Evolutionary conservation across 2,888 invertebrate species (phyloP), one percentile per base, ranked within the genome.

Genomic region (Linyphia triangularis): DNA sequence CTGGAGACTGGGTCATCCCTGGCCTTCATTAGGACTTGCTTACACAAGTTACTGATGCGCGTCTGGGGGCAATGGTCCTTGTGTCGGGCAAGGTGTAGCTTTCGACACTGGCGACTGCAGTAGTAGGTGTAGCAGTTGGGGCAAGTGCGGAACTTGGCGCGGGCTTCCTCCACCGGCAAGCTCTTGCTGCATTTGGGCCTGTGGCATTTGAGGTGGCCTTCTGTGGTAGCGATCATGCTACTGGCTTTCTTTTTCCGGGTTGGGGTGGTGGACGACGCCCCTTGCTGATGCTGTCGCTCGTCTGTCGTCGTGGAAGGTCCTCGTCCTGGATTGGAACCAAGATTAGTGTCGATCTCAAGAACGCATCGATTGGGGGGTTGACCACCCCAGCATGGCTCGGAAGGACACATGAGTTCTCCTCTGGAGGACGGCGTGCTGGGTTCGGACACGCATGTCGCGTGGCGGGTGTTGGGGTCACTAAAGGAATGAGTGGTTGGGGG

Each of bases 111-210:
- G 89, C 97, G 95, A 89, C 97, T 97, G 93, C 99, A 99, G 93
- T 99, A 99, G 92, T 96, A 95, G 92, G 97, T 97, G 91, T 96
- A 96, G 94, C 99, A 99, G 93, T 98, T 98, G 94, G 98, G 98
- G 93, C 97, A 98, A 91, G 96, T 96, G 93, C 98, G 98, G 94
- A 96, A 98, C 91, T 95, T 95, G 91, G 95, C 94, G 91, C 96
- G 95, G 89, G 98, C 98, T 91, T 97, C 96, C 88, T 95, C 94
- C 84, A 96, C 93, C 2, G 95, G 95, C 70, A 96, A 94, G 85
- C 95, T 95, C 85, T 96, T 95, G 91, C 94, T 94, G 93, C 97
- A 97, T 92, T 96, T 96, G 91, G 96, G 95, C 93, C 96, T 96
- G 90, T 96, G 95, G 93, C 97, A 97, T 91, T 95, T 94, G 91